Evolutionary conservation across 2,888 invertebrate species (phyloP).

Genomic region (Melanargia galathea): DNA sequence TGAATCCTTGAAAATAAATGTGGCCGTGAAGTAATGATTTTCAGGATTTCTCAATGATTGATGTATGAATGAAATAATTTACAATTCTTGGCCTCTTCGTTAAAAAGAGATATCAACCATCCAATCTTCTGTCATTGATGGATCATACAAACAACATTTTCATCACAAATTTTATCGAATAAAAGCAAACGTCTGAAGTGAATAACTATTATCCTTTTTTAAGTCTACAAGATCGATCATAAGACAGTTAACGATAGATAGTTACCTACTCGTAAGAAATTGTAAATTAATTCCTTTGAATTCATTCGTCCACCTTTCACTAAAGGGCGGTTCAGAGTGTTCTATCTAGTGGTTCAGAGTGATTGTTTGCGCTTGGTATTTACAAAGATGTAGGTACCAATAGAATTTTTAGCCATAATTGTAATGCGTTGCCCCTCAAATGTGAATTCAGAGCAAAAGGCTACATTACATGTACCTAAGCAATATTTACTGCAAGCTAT

Average conservation of each 20-base stretch:
- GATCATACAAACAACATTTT: slow-evolving; percentile 11
- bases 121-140: slow-evolving; percentile 9
- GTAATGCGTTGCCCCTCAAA: too few relatives aligned
- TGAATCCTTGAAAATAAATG: slow-evolving; percentile 3
- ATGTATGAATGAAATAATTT: slow-evolving; percentile 15
- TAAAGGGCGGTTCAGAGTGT: not conserved
- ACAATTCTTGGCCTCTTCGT: slow-evolving; percentile 17
- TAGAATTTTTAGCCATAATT: not conserved
- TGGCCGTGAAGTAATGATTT: not conserved
- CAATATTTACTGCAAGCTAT: too few relatives aligned
- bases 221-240: not conserved
- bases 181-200: not conserved
- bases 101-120: slow-evolving; percentile 15
- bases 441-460: too few relatives aligned
- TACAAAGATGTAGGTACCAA: not conserved
- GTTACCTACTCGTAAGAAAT: not conserved
- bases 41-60: slow-evolving; percentile 8
- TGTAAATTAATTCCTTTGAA: slow-evolving; percentile 4
- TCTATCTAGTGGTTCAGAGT: not conserved
- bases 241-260: not conserved
- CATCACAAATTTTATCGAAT: slow-evolving; percentile 9
- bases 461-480: too few relatives aligned
- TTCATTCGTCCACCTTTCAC: not conserved
- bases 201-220: slow-evolving; percentile 1
- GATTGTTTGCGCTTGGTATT: not conserved